Conservation (phyloP, 2,797 vertebrate genomes). For the Salmo trutta region DNA sequence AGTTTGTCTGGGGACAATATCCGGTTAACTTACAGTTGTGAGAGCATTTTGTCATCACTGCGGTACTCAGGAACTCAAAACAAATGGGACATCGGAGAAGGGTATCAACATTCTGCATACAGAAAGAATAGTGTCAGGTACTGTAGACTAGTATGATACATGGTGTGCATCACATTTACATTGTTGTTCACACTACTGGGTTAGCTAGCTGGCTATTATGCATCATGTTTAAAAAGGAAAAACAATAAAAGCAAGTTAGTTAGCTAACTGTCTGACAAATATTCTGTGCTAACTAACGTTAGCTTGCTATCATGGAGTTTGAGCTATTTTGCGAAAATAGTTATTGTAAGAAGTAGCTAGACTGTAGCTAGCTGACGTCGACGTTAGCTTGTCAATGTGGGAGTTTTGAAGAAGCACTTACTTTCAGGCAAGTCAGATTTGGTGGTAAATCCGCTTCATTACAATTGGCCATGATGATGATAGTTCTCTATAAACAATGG, state of each 20-base stretch:
- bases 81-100: slow-evolving; percentile 90
- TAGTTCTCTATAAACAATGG: neutral
- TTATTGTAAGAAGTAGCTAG: neutral
- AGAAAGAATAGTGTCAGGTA: neutral
- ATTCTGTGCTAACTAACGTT: neutral
- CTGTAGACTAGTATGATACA: neutral
- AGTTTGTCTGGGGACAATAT: neutral
- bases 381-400: no score
- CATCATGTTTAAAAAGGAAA: neutral
- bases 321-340: no score
- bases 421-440: slow-evolving; percentile 65
- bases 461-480: slow-evolving; percentile 69
- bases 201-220: neutral
- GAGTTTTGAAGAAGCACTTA: slow-evolving; percentile 51
- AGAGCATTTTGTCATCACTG: slow-evolving; percentile 92
- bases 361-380: neutral
- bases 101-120: slow-evolving; percentile 79
- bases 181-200: neutral
- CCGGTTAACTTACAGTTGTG: slow-evolving; percentile 87
- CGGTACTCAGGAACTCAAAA: slow-evolving; percentile 87
- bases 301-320: neutral
- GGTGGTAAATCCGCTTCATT: slow-evolving; percentile 57
- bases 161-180: neutral
- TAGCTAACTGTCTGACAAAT: neutral
- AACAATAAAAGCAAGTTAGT: neutral